Evolutionary conservation across 2,888 invertebrate species (phyloP), one percentile per base, ranked within the genome.

Genomic region (Drosophila rellima): DNA sequence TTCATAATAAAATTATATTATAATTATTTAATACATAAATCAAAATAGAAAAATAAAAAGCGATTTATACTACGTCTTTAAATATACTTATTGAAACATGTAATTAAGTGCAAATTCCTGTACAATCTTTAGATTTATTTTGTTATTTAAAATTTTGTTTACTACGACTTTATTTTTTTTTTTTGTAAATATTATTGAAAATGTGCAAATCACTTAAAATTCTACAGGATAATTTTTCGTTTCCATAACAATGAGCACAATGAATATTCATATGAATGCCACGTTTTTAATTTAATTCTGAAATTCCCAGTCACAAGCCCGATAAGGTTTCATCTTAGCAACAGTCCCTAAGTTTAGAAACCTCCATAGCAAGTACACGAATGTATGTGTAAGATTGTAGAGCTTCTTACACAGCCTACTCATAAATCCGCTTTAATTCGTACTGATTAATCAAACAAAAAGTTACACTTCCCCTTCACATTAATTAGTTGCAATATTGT

Each of bases 381-480:
- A 18, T n/a, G 18, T 31, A 17, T 47, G 26, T 29, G 47, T 18
- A 48, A 18, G 23, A 50, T 35, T 23, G 8, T 20, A 3, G 18
- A 48, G 33, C n/a, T 29, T 13, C 4, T 31, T 31, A 29, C 47
- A 47, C 17, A 17, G 50, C 20, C 51, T 15, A 37, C 23, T 37
- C 37, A 37, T 23, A 11, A 13, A 13, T 13, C 5, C 29, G n/a
- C n/a, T 29, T 18, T n/a, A 31, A 31, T 52, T 8, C n/a, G 13
- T 13, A 33, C 29, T 39, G 60, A 48, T 62, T 40, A 51, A 44
- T 42, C 20, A 52, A 68, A 48, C 44, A 15, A 7, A 20, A 33
- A 20, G 15, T 10, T 37, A 20, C n/a, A 3, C 50, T 1, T n/a
- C 5, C n/a, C 10, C 13, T 15, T n/a, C 26, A 23, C 6, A 18